Evolutionary conservation across 2,113 vertebrate species (phyloP).

Genomic region (Stigmatopora argus): DNA sequence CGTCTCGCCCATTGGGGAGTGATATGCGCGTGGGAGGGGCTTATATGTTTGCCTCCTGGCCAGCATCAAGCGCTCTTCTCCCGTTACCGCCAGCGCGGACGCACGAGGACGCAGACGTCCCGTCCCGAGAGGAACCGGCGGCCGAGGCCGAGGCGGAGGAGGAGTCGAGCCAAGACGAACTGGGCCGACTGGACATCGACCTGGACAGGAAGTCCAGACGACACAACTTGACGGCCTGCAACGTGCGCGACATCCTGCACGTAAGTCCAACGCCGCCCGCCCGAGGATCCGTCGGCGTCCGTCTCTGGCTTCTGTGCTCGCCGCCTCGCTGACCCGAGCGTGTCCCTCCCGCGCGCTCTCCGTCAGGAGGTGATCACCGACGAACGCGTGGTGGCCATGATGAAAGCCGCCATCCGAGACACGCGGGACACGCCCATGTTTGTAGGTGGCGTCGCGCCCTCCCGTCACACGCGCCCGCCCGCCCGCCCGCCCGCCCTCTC

Average conservation of each 20-base stretch:
- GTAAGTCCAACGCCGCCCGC: conserved; percentile 72
- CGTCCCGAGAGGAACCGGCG: conserved; percentile 4
- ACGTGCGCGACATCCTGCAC: conserved; percentile 89
- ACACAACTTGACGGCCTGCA: conserved; percentile 84
- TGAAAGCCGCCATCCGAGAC: conserved; percentile 92
- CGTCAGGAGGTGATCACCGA: conserved; percentile 93
- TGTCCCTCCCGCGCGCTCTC: background rate
- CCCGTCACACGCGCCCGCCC: too few relatives aligned
- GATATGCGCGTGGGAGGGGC: too few relatives aligned
- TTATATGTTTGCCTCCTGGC: too few relatives aligned
- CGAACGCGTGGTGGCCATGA: conserved; percentile 93
- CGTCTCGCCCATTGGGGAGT: too few relatives aligned
- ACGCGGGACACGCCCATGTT: conserved; percentile 87
- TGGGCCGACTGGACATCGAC: conserved; percentile 79
- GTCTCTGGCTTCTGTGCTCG: too few relatives aligned
- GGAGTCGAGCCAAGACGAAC: conserved; percentile 74
- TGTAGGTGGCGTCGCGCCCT: conserved; percentile 70
- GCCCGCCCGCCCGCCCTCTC: too few relatives aligned
- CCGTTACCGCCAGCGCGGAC: too few relatives aligned
- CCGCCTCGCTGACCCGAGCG: background rate
- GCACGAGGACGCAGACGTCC: too few relatives aligned
- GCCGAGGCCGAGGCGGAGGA: too few relatives aligned
- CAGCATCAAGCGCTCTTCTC: too few relatives aligned
- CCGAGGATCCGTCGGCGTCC: too few relatives aligned
- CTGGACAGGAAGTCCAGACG: conserved; percentile 84